Conservation (phyloP, 2,888 invertebrate genomes). For the Teinopalpus imperialis region DNA sequence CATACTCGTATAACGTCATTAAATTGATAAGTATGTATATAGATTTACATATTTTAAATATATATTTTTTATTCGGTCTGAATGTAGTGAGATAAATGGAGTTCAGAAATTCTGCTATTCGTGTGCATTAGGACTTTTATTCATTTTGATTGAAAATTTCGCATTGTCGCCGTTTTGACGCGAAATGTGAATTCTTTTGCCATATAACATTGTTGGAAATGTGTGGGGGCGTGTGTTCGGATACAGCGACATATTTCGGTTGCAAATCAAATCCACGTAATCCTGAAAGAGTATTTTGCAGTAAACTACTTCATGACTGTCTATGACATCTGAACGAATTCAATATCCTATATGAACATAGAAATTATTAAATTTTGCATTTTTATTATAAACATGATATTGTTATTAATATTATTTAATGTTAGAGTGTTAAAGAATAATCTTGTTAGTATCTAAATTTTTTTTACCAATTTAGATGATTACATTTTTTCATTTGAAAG, state of each 20-base stretch:
- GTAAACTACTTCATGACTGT: slow-evolving; percentile 3
- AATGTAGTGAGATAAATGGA: not conserved
- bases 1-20: no score
- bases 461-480: no score
- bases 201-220: slow-evolving; percentile 9
- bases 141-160: slow-evolving; percentile 19
- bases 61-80: not conserved
- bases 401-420: no score
- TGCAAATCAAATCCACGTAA: slow-evolving; percentile 13
- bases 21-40: no score
- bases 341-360: slow-evolving; percentile 7
- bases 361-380: no score
- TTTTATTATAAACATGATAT: no score
- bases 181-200: slow-evolving; percentile 23
- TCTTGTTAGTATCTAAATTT: no score
- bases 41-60: not conserved
- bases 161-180: slow-evolving; percentile 9
- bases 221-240: not conserved
- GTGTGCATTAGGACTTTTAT: slow-evolving; percentile 8
- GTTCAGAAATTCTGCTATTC: slow-evolving; percentile 15
- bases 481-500: no score
- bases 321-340: slow-evolving; percentile 11
- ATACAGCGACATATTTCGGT: slow-evolving; percentile 7
- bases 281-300: slow-evolving; percentile 7
- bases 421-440: no score